These are phyloP conservation scores for Amblyjoppa fuscipennis DNA, from an alignment of 2,888 invertebrate genomes.

Conservation along the genomic window DNA sequence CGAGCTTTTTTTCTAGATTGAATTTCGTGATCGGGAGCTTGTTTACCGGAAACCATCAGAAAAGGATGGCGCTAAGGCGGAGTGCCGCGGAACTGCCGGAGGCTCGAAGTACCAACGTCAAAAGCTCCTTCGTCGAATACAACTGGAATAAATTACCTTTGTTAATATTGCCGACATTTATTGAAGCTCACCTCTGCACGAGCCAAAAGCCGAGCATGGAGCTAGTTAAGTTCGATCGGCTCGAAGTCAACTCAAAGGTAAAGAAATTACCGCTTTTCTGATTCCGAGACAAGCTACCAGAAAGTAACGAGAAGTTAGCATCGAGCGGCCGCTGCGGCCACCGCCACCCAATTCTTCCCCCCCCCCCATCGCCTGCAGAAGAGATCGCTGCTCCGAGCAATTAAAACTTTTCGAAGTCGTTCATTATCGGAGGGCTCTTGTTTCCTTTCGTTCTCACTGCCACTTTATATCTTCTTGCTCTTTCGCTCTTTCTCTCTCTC, in stretches of 20 bases:
- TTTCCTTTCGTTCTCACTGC: conserved; percentile 26
- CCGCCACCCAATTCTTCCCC: conserved; percentile 1
- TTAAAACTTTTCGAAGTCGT: conserved; percentile 77
- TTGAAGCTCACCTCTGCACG: background rate
- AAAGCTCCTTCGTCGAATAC: background rate
- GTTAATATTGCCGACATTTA: background rate
- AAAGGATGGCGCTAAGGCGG: too few relatives aligned
- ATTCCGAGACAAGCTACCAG: conserved; percentile 41
- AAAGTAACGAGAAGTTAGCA: conserved; percentile 46
- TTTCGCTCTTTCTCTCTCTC: conserved; percentile 15
- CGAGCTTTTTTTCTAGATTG: background rate
- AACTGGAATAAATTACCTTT: conserved; percentile 1
- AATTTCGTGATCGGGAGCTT: background rate
- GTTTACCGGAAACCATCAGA: background rate
- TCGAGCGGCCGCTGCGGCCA: conserved; percentile 38
- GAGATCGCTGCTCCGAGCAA: conserved; percentile 72
- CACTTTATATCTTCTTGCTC: conserved; percentile 12
- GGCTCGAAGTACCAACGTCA: background rate
- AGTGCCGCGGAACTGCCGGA: background rate
- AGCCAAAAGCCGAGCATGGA: background rate
- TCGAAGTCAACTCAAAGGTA: conserved; percentile 21
- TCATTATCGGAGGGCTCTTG: conserved; percentile 65
- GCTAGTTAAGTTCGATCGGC: conserved; percentile 5
- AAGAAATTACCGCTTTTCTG: conserved; percentile 43
- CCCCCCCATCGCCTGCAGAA: conserved; percentile 29